A percentile compares a stretch with the other conserved stretches of the same genome.
These are phyloP conservation scores for Dicroscelio sp. DNA, from an alignment of 2,888 invertebrate genomes.

Conservation along the genomic window DNA sequence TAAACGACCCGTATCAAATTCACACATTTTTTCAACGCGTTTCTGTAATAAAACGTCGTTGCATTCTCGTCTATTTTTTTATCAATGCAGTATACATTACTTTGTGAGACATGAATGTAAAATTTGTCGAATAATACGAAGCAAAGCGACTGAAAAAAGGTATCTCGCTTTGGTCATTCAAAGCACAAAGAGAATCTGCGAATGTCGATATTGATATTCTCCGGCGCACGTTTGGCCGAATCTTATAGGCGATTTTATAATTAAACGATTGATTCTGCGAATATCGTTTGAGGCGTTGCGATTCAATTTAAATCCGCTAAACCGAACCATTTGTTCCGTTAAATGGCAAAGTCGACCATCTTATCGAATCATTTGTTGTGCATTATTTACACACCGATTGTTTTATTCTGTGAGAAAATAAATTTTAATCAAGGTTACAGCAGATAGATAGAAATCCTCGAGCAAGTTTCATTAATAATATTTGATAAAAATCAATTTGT, in stretches of 20 bases:
- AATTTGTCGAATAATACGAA: constrained; percentile 52
- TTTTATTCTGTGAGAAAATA: too few species aligned
- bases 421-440: too few species aligned
- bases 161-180: constrained; percentile 54
- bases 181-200: constrained; percentile 34
- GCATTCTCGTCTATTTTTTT: constrained; percentile 18
- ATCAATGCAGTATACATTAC: constrained; percentile 49
- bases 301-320: constrained; percentile 9
- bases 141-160: constrained; percentile 37
- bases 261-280: neutral
- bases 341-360: too few species aligned
- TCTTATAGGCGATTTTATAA: constrained; percentile 17
- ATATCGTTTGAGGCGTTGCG: neutral
- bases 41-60: constrained; percentile 39
- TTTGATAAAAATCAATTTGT: too few species aligned
- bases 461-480: too few species aligned
- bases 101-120: constrained; percentile 53
- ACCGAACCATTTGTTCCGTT: neutral
- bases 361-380: too few species aligned
- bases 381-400: too few species aligned
- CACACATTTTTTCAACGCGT: constrained; percentile 36
- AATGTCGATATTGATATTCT: constrained; percentile 3
- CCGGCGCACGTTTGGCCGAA: neutral
- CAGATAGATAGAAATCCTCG: too few species aligned
- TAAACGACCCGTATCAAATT: constrained; percentile 67